These are phyloP conservation scores for Megaceryle maxima DNA, from an alignment of 2,113 vertebrate species.

Conservation along the genomic window DNA sequence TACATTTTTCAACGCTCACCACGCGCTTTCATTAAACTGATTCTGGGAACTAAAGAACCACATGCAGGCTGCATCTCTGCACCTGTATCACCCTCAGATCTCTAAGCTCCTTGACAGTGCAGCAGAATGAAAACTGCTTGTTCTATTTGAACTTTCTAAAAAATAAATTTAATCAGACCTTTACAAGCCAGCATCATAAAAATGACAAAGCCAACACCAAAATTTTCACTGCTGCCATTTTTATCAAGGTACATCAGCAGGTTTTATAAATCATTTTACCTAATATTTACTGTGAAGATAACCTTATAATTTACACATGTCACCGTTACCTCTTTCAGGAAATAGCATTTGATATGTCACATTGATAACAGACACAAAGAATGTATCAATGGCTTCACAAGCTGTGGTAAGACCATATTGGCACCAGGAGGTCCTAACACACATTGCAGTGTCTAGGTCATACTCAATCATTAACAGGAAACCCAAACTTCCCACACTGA, in stretches of 20 bases:
- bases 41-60: neutral
- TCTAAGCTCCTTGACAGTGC: neutral
- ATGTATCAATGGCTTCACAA: neutral
- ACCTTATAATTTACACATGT: neutral
- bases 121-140: neutral
- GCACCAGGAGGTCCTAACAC: neutral
- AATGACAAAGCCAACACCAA: neutral
- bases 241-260: neutral
- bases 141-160: neutral
- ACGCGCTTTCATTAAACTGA: neutral
- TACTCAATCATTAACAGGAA: neutral
- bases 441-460: neutral
- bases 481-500: neutral
- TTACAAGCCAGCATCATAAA: neutral
- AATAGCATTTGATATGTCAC: neutral
- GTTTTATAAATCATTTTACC: neutral
- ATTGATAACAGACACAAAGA: neutral
- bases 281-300: neutral
- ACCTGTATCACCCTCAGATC: neutral
- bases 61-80: neutral
- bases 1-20: neutral
- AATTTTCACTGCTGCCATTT: neutral
- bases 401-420: neutral
- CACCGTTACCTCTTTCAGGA: neutral
- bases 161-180: neutral